Base-by-base conservation (phyloP, 1,140 invertebrate species). In the Macrobrachium rosenbergii region DNA sequence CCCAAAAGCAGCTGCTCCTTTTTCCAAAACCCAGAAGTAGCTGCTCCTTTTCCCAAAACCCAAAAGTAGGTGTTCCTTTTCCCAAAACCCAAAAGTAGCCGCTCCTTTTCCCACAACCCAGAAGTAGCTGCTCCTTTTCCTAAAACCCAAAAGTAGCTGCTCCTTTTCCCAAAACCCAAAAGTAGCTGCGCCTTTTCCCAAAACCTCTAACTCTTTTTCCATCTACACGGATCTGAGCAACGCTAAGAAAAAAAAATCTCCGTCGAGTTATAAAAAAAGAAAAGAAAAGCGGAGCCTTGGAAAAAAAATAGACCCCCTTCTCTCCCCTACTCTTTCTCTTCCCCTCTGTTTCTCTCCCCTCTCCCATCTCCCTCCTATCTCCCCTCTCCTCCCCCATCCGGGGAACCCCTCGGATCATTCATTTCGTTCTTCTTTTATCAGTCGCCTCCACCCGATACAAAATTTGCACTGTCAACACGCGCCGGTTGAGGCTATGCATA, bases 391-490 rank as follows among this genome's bases (percentile, higher is more conserved):
- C 58, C 17, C 82, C 21, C 23, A 2, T 45, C 75, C 28, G 45
- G 11, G 8, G 19, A 21, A 14, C 62, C n/a, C n/a, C 37, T 67
- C 23, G 67, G 77, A 87, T 81, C 84, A 87, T 87, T 87, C 84
- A 87, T 87, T 87, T 76, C 45, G 63, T 58, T 52, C 84, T 75
- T 81, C 84, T 81, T 87, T 87, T 87, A 87, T 87, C 84, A 87
- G 84, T 82, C 75, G 84, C 84, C 43, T 81, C 84, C 84, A 87
- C 84, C 84, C 84, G 84, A 87, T 87, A 87, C 84, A 87, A 87
- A 87, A 87, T 87, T 87, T 87, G 84, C 84, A 87, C 84, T 87
- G 84, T 87, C 84, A 87, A 87, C 84, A 87, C 52, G 63, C 58
- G 79, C 64, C 67, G 59, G 78, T 63, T 78, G 84, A 52, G 77